Evolutionary conservation across 2,888 invertebrate genomes (phyloP).

Genomic region (Ichneumoninae sp.): DNA sequence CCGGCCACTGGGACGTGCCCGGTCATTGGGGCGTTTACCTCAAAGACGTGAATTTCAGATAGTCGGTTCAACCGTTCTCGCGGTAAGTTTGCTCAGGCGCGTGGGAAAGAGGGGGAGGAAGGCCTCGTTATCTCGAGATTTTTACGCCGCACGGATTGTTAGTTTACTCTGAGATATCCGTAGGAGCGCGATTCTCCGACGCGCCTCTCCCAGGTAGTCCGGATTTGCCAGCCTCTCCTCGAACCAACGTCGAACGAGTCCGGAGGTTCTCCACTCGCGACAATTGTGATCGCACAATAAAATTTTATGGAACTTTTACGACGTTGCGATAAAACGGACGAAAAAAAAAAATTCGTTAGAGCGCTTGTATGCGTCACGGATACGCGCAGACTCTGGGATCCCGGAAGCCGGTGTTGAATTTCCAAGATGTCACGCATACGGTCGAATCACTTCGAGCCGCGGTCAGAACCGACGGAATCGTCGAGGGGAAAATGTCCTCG

Average conservation of each 20-base stretch:
- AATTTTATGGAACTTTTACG: not conserved
- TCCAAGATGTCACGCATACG: conserved; percentile 28
- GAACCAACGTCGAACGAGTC: too few species aligned
- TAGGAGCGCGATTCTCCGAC: conserved; percentile 2
- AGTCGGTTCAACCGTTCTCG: not conserved
- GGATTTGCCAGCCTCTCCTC: not conserved
- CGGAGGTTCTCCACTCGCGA: not conserved
- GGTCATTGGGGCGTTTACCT: too few species aligned
- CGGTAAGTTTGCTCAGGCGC: not conserved
- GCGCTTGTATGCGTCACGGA: not conserved
- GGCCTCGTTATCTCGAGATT: conserved; percentile 35
- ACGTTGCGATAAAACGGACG: not conserved
- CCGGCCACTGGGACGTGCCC: too few species aligned
- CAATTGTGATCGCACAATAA: not conserved
- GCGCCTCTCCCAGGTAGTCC: not conserved
- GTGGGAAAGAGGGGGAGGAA: not conserved
- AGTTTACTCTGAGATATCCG: conserved; percentile 30
- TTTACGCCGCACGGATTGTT: conserved; percentile 13
- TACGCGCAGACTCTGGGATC: conserved; percentile 1
- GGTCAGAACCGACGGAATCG: not conserved
- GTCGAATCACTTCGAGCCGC: conserved; percentile 17
- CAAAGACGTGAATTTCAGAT: not conserved
- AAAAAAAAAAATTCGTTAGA: not conserved
- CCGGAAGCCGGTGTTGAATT: conserved; percentile 67
- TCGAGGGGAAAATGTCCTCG: not conserved